phyloP scores from a whole-genome alignment of 2,113 vertebrate genomes.

The Psittacus erithacus region DNA sequence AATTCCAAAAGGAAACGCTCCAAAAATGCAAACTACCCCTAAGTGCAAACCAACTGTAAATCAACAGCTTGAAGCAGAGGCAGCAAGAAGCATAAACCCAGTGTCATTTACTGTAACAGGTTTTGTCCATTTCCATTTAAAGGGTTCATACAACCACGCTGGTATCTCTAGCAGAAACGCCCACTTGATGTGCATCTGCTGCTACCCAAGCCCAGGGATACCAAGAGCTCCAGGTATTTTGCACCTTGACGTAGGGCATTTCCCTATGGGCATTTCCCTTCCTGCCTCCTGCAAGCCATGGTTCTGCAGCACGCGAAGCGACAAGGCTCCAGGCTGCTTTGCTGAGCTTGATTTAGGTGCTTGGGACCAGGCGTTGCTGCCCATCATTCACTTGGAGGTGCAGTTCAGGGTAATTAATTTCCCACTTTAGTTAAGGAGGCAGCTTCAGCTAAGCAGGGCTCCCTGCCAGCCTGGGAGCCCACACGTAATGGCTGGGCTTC shows the following conservation, averaged over 20 bases:
- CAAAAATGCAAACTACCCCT: neutral
- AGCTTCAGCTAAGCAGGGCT: neutral
- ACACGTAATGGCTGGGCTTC: neutral
- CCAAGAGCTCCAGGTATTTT: neutral
- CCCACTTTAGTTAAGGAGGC: neutral
- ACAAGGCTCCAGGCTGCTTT: fast-evolving
- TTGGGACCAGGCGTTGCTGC: neutral
- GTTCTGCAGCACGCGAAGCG: fast-evolving
- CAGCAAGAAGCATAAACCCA: neutral
- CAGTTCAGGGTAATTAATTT: neutral
- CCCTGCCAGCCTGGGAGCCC: neutral
- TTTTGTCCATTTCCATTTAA: neutral
- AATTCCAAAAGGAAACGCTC: neutral
- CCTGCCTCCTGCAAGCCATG: neutral
- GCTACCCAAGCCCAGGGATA: neutral
- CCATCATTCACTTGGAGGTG: neutral
- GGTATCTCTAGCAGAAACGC: fast-evolving
- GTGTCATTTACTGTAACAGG: neutral
- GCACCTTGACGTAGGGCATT: fast-evolving
- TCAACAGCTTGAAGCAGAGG: neutral
- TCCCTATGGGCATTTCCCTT: neutral
- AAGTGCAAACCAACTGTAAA: neutral
- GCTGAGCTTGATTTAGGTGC: fast-evolving
- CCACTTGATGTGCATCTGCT: neutral
- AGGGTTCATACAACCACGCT: neutral